Percentiles rank a stretch among this genome's conserved stretches.
Evolutionary conservation across 2,797 vertebrate species (phyloP).

Genomic region (Heterohyrax brucei): DNA sequence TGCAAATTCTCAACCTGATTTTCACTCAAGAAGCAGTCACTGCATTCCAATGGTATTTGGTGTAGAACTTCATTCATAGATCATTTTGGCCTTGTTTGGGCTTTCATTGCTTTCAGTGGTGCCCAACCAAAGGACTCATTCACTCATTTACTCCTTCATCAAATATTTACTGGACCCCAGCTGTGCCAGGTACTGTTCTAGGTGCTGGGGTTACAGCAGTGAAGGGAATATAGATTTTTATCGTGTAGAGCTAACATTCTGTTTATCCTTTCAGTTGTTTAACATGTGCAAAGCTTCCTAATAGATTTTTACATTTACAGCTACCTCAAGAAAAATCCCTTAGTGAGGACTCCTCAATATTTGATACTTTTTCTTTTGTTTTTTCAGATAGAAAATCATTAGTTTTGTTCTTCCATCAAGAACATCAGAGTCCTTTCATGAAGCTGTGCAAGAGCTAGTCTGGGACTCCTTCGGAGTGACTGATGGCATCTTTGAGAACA

Average conservation of each 20-base stretch:
- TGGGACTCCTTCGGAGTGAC: background rate
- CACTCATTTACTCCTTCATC: background rate
- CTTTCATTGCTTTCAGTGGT: background rate
- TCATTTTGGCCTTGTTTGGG: background rate
- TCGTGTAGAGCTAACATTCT: background rate
- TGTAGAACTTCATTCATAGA: background rate
- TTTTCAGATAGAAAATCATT: background rate
- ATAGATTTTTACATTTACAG: background rate
- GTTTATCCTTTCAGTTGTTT: background rate
- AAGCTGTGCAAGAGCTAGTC: background rate
- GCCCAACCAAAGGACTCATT: background rate
- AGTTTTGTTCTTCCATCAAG: background rate
- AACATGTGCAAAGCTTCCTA: background rate
- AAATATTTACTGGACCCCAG: background rate
- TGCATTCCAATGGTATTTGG: background rate
- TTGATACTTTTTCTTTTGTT: background rate
- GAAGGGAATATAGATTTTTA: background rate
- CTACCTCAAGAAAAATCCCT: slow-evolving; percentile 15
- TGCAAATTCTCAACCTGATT: no score
- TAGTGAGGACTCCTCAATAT: background rate
- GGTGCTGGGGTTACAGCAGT: background rate
- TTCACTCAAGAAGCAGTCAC: background rate
- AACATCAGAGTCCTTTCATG: background rate
- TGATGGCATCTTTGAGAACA: background rate
- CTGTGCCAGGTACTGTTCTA: background rate